Percentiles rank a stretch among this genome's conserved stretches.
These are phyloP conservation scores for Dicaeum eximium DNA, from an alignment of 2,113 vertebrate species.

Conservation along the genomic window DNA sequence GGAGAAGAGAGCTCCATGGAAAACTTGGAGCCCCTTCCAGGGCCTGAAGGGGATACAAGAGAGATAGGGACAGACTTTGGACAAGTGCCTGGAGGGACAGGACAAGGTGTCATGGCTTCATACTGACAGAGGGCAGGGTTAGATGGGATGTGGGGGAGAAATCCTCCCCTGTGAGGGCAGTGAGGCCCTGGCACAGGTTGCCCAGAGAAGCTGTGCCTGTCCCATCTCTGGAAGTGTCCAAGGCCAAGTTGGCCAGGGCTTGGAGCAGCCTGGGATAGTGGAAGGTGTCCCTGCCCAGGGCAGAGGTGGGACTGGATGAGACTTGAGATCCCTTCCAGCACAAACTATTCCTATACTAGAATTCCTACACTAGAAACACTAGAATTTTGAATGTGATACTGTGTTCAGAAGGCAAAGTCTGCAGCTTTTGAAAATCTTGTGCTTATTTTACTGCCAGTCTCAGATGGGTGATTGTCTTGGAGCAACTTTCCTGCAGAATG, in stretches of 20 bases:
- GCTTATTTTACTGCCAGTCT: neutral
- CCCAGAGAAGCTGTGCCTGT: neutral
- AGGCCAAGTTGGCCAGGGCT: accelerated
- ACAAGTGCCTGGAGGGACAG: neutral
- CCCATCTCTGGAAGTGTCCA: neutral
- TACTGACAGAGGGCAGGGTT: neutral
- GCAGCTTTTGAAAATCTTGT: neutral
- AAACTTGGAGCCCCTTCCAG: neutral
- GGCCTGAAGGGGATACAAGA: neutral
- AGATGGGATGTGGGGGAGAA: neutral
- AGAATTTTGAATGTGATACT: accelerated
- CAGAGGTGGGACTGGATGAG: neutral
- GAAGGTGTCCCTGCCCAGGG: neutral
- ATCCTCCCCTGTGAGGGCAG: neutral
- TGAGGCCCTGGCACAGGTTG: neutral
- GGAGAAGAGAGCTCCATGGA: neutral
- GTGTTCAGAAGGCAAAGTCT: neutral
- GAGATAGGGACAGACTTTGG: neutral
- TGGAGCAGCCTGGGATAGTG: accelerated
- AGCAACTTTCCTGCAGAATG: neutral
- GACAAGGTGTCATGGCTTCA: neutral
- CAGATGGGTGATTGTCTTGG: neutral
- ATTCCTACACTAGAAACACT: no score
- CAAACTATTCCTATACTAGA: no score
- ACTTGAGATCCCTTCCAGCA: neutral